Evolutionary conservation across 1,140 invertebrate species (phyloP).

Genomic region (Galleria mellonella): DNA sequence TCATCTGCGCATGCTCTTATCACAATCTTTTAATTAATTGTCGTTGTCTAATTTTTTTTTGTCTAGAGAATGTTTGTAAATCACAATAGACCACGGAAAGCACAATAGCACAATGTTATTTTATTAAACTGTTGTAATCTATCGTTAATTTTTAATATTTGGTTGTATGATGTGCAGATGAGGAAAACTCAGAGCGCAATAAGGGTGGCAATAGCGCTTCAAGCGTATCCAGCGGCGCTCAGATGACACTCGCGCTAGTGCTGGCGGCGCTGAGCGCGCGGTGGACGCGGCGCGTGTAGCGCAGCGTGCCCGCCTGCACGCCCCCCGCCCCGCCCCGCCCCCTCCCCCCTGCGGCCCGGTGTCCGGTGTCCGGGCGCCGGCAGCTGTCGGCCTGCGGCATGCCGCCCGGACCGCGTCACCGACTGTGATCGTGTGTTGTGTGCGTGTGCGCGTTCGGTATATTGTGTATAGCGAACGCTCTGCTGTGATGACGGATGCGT

Average conservation of each 20-base stretch:
- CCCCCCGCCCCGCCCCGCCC: conserved; percentile 3
- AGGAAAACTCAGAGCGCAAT: conserved; percentile 20
- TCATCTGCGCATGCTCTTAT: too few relatives aligned
- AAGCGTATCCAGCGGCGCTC: neutral
- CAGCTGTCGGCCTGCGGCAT: neutral
- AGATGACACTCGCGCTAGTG: conserved; percentile 13
- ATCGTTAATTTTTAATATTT: neutral
- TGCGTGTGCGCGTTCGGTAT: conserved; percentile 53
- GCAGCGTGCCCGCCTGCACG: conserved; percentile 2
- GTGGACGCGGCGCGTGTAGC: conserved; percentile 15
- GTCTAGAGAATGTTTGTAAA: neutral
- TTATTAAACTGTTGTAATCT: neutral
- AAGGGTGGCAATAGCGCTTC: conserved; percentile 20
- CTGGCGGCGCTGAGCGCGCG: conserved; percentile 13
- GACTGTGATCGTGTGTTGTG: conserved; percentile 59
- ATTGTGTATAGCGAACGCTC: conserved; percentile 65
- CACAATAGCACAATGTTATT: neutral
- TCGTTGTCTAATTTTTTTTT: neutral
- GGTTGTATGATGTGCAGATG: conserved; percentile 28
- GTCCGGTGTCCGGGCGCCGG: neutral
- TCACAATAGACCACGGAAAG: neutral
- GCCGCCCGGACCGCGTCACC: conserved; percentile 22
- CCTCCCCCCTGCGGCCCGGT: neutral
- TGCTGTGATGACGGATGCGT: conserved; percentile 58
- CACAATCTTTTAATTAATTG: neutral